Base-by-base conservation (phyloP, 2,797 vertebrate genomes). In the Crenuchus spilurus region DNA sequence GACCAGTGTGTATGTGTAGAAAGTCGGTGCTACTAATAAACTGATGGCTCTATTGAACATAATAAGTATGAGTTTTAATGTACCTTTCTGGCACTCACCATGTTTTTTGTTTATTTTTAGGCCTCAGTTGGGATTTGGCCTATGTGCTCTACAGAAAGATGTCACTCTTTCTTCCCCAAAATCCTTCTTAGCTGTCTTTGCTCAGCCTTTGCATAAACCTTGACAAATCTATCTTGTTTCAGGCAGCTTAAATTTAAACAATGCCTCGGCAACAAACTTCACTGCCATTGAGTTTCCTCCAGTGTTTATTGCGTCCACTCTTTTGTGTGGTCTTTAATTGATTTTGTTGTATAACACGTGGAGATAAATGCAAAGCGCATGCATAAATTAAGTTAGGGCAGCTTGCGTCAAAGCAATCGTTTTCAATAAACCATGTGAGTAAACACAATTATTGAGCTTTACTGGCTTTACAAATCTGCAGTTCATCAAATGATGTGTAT, bases 391-490 rank as follows among this genome's bases (percentile, higher is more conserved):
- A 18, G 31, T 54, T 37, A 54, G 24, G 24, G 52, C 37, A 41
- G 37, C 26, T 4, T 41, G 49, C 24, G 10, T 31, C 37, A 18
- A 41, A 8, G 16, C 2, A 69, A 48, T 55, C 10, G 10, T 57
- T 69, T 57, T 69, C 52, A 69, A 44, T 57, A 69, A 57, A 57
- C 22, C 51, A 35, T 33, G 24, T n/a, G 22, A 70, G 24, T 44
- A 35, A 57, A 57, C 26, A 57, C 22, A 37, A n/a, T 54, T n/a
- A 69, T 44, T 42, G 8, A 28, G 35, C 16, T 69, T 69, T 69
- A 46, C 16, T 30, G 9, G 14, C 14, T 48, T 42, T 63, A 64
- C 16, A 14, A 42, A 65, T 65, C 18, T 13, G 11, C 37, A 1
- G 9, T 65, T 44, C 7, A 33, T 31, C 9, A 64, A 6, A 26